phyloP scores from a whole-genome alignment of 2,113 vertebrate genomes.

The Procavia capensis region DNA sequence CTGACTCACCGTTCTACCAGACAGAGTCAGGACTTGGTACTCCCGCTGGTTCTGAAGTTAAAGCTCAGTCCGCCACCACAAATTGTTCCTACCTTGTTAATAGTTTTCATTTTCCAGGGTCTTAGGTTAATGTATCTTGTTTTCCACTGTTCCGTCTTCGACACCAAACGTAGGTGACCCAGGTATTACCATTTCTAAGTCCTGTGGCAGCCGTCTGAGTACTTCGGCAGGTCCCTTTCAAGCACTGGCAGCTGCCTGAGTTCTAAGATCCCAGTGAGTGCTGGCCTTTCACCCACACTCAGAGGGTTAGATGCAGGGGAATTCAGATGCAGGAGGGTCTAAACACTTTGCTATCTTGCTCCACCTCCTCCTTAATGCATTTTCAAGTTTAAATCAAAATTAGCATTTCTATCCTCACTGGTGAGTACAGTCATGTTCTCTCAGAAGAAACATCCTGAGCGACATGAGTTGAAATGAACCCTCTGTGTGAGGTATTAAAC shows the following conservation, averaged over 20 bases:
- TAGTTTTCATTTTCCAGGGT: background rate
- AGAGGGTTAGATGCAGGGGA: too few species aligned
- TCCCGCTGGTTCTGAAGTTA: background rate
- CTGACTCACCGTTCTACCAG: background rate
- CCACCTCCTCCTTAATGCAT: background rate
- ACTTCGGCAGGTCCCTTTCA: background rate
- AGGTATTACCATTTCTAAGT: background rate
- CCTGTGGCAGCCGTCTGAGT: background rate
- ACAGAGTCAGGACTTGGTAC: background rate
- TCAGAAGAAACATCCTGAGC: background rate
- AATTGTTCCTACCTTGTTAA: background rate
- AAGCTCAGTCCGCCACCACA: background rate
- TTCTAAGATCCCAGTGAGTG: too few species aligned
- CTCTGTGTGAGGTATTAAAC: background rate
- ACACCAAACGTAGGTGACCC: background rate
- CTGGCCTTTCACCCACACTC: too few species aligned
- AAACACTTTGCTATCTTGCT: too few species aligned
- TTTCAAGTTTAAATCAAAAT: slow-evolving; percentile 44
- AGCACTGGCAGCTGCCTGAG: background rate
- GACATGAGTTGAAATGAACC: background rate
- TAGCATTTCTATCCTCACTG: background rate
- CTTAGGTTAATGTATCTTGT: too few species aligned
- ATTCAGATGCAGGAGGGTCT: too few species aligned
- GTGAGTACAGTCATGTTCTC: background rate
- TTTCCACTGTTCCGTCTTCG: too few species aligned